These are phyloP conservation scores for Trissolcus brochymenae DNA, from an alignment of 2,888 invertebrate species.

Conservation along the genomic window DNA sequence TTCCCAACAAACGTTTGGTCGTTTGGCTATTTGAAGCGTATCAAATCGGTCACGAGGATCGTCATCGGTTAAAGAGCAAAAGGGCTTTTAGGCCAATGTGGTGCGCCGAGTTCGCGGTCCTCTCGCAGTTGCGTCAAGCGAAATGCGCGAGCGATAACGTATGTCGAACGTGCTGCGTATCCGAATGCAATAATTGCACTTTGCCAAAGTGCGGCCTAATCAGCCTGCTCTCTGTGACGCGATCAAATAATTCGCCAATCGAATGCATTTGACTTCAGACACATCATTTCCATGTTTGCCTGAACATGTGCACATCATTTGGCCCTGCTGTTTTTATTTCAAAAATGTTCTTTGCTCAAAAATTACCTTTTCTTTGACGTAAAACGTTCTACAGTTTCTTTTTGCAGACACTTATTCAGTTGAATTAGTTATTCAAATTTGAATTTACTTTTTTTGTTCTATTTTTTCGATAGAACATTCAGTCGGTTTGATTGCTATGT, in stretches of 20 bases:
- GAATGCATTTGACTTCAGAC: conserved; percentile 46
- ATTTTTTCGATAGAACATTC: too few species aligned
- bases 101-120: conserved; percentile 40
- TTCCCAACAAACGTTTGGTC: conserved; percentile 41
- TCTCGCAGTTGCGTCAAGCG: conserved; percentile 30
- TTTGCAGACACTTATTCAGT: not conserved
- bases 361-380: not conserved
- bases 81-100: conserved; percentile 49
- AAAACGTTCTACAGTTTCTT: not conserved
- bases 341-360: not conserved
- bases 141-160: conserved; percentile 29
- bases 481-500: too few species aligned
- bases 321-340: not conserved
- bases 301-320: conserved; percentile 8
- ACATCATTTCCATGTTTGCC: conserved; percentile 25
- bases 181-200: conserved; percentile 48
- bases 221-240: conserved; percentile 45
- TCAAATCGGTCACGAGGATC: conserved; percentile 46
- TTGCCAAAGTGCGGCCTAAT: conserved; percentile 50
- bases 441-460: too few species aligned
- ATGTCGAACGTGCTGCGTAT: conserved; percentile 38
- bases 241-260: conserved; percentile 50
- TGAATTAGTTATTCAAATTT: not conserved
- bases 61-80: conserved; percentile 54
- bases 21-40: conserved; percentile 42